Conservation (phyloP, 2,888 invertebrate species). For the Drosophila bunnanda region DNA sequence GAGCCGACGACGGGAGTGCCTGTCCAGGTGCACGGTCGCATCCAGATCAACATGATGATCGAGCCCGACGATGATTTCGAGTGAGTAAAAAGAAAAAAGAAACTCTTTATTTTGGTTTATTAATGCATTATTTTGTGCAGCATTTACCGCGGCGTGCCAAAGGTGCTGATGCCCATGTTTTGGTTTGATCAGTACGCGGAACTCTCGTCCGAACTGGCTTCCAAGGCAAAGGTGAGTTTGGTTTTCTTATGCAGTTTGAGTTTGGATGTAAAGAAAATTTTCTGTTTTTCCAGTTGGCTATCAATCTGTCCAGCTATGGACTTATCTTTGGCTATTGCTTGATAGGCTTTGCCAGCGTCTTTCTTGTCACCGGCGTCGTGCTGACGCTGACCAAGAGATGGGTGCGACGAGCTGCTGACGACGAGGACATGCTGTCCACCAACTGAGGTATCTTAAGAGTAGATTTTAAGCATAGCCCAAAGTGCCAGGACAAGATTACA, state of each 20-base stretch:
- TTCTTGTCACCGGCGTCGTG: slow-evolving; percentile 77
- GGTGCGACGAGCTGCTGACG: slow-evolving; percentile 72
- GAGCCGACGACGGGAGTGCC: slow-evolving; percentile 93
- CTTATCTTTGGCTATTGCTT: slow-evolving; percentile 78
- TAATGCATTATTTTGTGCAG: slow-evolving; percentile 83
- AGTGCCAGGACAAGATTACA: slow-evolving; percentile 65
- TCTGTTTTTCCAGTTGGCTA: slow-evolving; percentile 70
- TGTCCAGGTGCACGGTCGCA: slow-evolving; percentile 88
- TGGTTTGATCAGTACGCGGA: slow-evolving; percentile 90
- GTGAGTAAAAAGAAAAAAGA: slow-evolving; percentile 84
- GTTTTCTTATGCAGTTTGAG: background rate
- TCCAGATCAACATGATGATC: slow-evolving; percentile 91
- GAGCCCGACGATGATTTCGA: slow-evolving; percentile 85
- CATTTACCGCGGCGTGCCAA: slow-evolving; percentile 86
- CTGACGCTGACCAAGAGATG: slow-evolving; percentile 82
- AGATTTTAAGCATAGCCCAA: slow-evolving; percentile 57
- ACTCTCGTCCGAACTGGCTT: slow-evolving; percentile 87
- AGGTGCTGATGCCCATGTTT: slow-evolving; percentile 89
- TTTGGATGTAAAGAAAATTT: background rate
- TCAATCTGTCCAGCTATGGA: slow-evolving; percentile 79
- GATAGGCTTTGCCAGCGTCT: slow-evolving; percentile 72
- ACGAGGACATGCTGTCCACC: slow-evolving; percentile 78
- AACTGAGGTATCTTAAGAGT: slow-evolving; percentile 37
- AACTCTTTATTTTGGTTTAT: background rate
- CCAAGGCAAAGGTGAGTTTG: slow-evolving; percentile 76